These are phyloP conservation scores for Babylonia areolata DNA, from an alignment of 1,140 invertebrate genomes.

Conservation along the genomic window DNA sequence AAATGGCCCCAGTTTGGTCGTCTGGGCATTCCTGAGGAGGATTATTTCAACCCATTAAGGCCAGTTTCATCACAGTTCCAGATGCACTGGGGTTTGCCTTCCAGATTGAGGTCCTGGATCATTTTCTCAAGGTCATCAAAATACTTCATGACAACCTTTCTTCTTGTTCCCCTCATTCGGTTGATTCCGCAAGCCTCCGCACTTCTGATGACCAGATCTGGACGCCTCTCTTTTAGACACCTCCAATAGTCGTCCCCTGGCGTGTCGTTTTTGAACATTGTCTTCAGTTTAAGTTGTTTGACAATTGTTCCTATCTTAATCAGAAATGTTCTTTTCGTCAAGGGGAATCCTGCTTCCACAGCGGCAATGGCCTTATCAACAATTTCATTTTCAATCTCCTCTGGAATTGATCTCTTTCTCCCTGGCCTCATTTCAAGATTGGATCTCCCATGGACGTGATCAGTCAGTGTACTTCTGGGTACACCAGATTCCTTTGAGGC, in stretches of 20 bases:
- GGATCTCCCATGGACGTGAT: conserved; percentile 9
- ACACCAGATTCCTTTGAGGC: conserved; percentile 12
- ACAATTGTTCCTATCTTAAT: conserved; percentile 2
- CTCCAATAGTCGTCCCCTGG: conserved; percentile 32
- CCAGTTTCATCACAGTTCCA: conserved; percentile 58
- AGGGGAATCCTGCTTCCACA: conserved; percentile 25
- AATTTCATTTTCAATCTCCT: conserved; percentile 21
- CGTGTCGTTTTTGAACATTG: conserved; percentile 22
- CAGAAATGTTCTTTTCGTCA: conserved; percentile 11
- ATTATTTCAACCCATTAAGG: too few species aligned
- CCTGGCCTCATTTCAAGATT: neutral
- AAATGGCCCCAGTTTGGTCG: too few species aligned
- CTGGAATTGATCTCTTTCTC: neutral
- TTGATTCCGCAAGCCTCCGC: neutral
- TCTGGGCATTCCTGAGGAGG: too few species aligned
- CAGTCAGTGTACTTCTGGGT: conserved; percentile 6
- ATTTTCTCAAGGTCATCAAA: conserved; percentile 34
- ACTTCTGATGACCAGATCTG: conserved; percentile 19
- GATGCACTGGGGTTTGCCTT: conserved; percentile 33
- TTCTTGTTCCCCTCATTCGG: conserved; percentile 2
- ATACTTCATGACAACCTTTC: conserved; percentile 34
- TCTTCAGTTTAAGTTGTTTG: neutral
- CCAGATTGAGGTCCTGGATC: conserved; percentile 21
- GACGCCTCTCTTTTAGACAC: conserved; percentile 12
- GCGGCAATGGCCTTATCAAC: conserved; percentile 15